A percentile compares a stretch with the other conserved stretches of the same genome.
phyloP scores from a whole-genome alignment of 2,888 invertebrate species.

The Pachydiplax longipennis region DNA sequence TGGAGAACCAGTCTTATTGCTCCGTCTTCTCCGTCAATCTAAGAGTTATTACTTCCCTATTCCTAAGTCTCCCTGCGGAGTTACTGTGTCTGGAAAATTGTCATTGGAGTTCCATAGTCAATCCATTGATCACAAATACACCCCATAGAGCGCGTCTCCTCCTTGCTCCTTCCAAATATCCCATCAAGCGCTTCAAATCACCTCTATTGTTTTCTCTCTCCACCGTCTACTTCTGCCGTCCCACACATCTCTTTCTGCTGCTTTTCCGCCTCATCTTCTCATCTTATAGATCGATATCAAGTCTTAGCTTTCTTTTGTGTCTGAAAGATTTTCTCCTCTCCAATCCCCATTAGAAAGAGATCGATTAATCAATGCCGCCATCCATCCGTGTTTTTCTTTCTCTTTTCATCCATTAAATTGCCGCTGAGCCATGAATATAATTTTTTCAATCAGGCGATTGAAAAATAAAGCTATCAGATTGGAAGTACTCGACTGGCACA shows the following conservation, averaged over 20 bases:
- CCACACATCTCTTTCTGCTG: neutral
- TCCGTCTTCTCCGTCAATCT: neutral
- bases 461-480: neutral
- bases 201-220: neutral
- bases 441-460: neutral
- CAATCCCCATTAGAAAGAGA: conserved; percentile 2
- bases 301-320: conserved; percentile 7
- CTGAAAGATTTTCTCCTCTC: conserved; percentile 21
- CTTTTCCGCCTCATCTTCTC: neutral
- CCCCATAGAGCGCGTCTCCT: neutral
- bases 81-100: neutral
- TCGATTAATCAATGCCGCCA: conserved; percentile 28
- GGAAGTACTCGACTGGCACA: too few relatives aligned
- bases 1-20: neutral
- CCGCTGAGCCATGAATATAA: neutral
- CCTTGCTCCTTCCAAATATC: neutral
- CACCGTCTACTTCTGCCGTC: neutral
- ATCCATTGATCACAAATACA: neutral
- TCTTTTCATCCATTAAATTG: conserved; percentile 6
- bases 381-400: neutral
- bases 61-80: neutral
- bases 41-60: neutral
- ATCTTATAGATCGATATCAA: conserved; percentile 6
- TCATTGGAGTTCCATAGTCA: neutral
- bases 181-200: neutral